Base-by-base conservation (phyloP, 2,888 invertebrate genomes). In the Leptopterna dolabrata region DNA sequence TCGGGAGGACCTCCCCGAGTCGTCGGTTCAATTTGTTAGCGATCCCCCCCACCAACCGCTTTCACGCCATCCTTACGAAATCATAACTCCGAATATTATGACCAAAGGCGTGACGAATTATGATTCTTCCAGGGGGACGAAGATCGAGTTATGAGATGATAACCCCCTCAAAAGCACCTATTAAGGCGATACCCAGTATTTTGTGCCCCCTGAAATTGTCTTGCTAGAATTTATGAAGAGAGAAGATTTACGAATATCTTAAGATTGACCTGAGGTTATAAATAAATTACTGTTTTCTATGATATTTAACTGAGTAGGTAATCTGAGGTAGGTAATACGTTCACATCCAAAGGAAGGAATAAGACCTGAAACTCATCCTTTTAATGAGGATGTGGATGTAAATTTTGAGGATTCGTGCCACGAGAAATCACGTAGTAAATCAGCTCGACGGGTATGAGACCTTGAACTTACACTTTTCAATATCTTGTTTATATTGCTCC, bases 61-160 rank as follows among this genome's bases (percentile, higher is more conserved):
- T n/a, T n/a, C n/a, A n/a, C n/a, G n/a, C 24, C 11, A 19, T n/a
- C 19, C 45, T 78, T 78, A 78, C 78, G 45, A 45, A 78, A 78
- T 78, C 41, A 45, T 43, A 43, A 43, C 27, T 78, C 27, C 43
- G 78, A 78, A 78, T 43, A 78, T 36, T 63, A 63, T 63, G 63
- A 63, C 63, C 63, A 13, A 63, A 63, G 63, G 63, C 63, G 63
- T 63, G 63, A 63, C 63, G 63, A 63, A 63, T 63, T 63, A 63
- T 24, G 24, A 13, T 24, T 24, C 63, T 63, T 63, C 24, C 27
- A 24, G 24, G 19, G 24, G 24, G 24, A 7, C 47, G 0, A 24
- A 63, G 63, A 63, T 55, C 55, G 55, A 19, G 55, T 63, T 63
- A 63, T 19, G 63, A 63, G 63, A 63, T 63, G 63, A 51, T 19